These are phyloP conservation scores for Germaria angustata DNA, from an alignment of 2,888 invertebrate species.

Conservation along the genomic window DNA sequence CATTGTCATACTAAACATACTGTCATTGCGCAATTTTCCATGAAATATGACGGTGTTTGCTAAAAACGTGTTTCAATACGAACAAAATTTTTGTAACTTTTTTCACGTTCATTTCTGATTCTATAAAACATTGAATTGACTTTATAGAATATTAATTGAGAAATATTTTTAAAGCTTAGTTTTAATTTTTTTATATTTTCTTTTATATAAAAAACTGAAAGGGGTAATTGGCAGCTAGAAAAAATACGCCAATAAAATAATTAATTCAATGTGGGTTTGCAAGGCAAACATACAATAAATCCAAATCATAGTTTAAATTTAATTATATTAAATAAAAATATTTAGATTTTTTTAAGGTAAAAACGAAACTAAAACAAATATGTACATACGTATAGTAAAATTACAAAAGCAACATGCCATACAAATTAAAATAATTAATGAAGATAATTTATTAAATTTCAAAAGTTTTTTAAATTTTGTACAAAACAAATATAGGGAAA, in stretches of 20 bases:
- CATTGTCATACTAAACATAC: constrained; percentile 36
- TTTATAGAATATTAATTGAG: constrained; percentile 59
- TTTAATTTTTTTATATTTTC: too few species aligned
- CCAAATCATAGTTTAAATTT: constrained; percentile 17
- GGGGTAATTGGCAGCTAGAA: constrained; percentile 18
- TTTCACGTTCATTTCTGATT: constrained; percentile 17
- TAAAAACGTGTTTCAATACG: constrained; percentile 42
- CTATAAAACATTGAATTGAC: constrained; percentile 42
- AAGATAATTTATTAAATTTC: too few species aligned
- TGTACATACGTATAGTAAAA: too few species aligned
- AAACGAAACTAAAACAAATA: background rate
- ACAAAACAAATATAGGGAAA: too few species aligned
- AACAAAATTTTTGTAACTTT: background rate
- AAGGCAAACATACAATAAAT: background rate
- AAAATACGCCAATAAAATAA: constrained; percentile 36
- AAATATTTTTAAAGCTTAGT: background rate
- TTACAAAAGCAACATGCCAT: too few species aligned
- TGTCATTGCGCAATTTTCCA: constrained; percentile 62
- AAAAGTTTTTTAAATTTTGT: too few species aligned
- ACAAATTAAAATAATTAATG: too few species aligned
- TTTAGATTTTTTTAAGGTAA: background rate
- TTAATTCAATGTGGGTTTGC: constrained; percentile 4
- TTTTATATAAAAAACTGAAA: too few species aligned
- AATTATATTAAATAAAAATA: background rate
- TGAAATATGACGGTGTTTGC: constrained; percentile 62